Evolutionary conservation across 2,113 vertebrate species (phyloP).

Genomic region (Otocyon megalotis): DNA sequence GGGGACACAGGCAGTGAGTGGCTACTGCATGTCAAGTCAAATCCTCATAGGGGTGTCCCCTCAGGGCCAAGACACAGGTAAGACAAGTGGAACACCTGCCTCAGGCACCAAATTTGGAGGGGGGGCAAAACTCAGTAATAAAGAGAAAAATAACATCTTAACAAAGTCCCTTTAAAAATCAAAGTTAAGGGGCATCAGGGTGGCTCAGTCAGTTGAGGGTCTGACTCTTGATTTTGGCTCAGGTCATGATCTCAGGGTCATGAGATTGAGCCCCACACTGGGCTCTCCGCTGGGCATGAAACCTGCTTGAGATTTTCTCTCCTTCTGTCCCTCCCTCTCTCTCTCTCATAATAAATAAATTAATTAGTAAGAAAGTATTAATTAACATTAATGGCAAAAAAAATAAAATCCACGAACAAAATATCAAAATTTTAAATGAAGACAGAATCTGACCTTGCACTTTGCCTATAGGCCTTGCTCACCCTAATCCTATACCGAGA

Average conservation of each 20-base stretch:
- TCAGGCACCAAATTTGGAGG: background rate
- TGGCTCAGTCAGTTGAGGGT: background rate
- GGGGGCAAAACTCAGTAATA: background rate
- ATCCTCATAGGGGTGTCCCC: background rate
- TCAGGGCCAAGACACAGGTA: background rate
- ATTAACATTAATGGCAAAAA: background rate
- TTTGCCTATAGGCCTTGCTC: background rate
- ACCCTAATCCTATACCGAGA: background rate
- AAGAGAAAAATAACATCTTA: background rate
- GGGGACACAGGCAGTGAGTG: fast-evolving
- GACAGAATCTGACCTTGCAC: too few species aligned
- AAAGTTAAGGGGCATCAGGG: background rate
- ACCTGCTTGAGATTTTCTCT: background rate
- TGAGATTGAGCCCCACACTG: background rate
- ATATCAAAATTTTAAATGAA: background rate
- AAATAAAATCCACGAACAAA: background rate
- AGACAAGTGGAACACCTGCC: background rate
- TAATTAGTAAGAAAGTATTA: background rate
- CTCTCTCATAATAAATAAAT: background rate
- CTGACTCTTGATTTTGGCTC: background rate
- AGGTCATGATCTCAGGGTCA: background rate
- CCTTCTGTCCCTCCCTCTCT: background rate
- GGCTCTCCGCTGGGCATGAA: background rate
- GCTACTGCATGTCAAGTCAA: background rate
- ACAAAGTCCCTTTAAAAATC: background rate